Percentiles rank a stretch among this genome's conserved stretches.
Evolutionary conservation across 2,888 invertebrate genomes (phyloP).

Genomic region (Caradrina clavipalpis): DNA sequence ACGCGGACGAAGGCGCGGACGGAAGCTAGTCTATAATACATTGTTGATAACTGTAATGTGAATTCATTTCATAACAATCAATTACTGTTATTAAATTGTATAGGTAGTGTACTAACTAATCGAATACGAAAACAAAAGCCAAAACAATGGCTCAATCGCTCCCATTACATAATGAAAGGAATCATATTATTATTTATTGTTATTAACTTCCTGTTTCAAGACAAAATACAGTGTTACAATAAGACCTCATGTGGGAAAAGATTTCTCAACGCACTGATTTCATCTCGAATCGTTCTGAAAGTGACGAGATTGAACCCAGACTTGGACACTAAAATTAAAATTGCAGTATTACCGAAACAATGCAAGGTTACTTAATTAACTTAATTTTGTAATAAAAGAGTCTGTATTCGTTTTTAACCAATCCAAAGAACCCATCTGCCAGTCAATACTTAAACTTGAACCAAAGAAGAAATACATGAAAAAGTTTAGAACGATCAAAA

Average conservation of each 20-base stretch:
- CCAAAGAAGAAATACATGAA: conserved; percentile 21
- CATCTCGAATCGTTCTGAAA: neutral
- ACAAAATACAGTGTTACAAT: conserved; percentile 8
- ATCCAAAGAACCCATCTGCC: neutral
- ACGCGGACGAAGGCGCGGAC: too few relatives aligned
- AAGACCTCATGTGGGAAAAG: neutral
- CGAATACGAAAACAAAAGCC: conserved; percentile 3
- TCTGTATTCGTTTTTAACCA: neutral
- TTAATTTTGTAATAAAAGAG: neutral
- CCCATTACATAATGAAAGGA: conserved; percentile 31
- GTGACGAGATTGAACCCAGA: neutral
- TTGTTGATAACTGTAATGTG: neutral
- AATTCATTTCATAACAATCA: conserved; percentile 1
- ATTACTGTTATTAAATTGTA: neutral
- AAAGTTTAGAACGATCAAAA: conserved; percentile 36
- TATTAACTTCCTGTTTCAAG: conserved; percentile 29
- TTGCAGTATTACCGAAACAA: neutral
- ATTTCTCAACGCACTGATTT: neutral
- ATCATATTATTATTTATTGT: conserved; percentile 32
- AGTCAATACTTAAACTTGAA: conserved; percentile 6
- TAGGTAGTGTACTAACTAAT: neutral
- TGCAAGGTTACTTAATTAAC: neutral
- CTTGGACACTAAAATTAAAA: neutral
- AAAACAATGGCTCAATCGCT: conserved; percentile 39
- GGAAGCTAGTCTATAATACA: neutral